phyloP scores from a whole-genome alignment of 2,888 invertebrate genomes.

The Drosophila rellima region DNA sequence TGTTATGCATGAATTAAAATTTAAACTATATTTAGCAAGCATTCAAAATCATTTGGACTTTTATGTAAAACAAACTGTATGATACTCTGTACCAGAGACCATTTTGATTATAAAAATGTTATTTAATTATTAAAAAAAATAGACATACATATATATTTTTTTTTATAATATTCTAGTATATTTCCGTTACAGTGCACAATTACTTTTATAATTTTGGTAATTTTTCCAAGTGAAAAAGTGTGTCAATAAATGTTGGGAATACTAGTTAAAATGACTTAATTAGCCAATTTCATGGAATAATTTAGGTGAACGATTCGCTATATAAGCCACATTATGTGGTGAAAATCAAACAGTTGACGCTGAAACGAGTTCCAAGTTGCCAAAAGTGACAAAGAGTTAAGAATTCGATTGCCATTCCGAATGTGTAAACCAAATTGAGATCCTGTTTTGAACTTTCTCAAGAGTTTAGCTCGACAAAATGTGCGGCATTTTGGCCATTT shows the following conservation, averaged over 20 bases:
- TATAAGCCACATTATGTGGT: slow-evolving; percentile 30
- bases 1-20: background rate
- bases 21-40: background rate
- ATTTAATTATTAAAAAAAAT: too few relatives aligned
- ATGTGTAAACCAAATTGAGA: background rate
- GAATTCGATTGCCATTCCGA: background rate
- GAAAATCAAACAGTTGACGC: slow-evolving; percentile 20
- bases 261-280: slow-evolving; percentile 26
- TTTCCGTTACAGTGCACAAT: too few relatives aligned
- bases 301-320: slow-evolving; percentile 21
- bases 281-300: slow-evolving; percentile 26
- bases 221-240: slow-evolving; percentile 9
- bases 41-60: background rate
- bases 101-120: background rate
- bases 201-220: too few relatives aligned
- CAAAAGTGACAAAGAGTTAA: background rate
- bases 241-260: slow-evolving; percentile 21
- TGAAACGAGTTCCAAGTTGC: slow-evolving; percentile 13
- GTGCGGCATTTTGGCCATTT: slow-evolving; percentile 84
- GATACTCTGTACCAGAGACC: background rate
- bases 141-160: too few relatives aligned
- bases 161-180: too few relatives aligned
- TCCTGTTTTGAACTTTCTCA: background rate
- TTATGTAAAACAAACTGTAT: background rate
- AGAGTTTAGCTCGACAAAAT: slow-evolving; percentile 42